Evolutionary conservation across 53 echinoderm and acorn worm genomes (phyloP).

Genomic region (Luidia sarsii): DNA sequence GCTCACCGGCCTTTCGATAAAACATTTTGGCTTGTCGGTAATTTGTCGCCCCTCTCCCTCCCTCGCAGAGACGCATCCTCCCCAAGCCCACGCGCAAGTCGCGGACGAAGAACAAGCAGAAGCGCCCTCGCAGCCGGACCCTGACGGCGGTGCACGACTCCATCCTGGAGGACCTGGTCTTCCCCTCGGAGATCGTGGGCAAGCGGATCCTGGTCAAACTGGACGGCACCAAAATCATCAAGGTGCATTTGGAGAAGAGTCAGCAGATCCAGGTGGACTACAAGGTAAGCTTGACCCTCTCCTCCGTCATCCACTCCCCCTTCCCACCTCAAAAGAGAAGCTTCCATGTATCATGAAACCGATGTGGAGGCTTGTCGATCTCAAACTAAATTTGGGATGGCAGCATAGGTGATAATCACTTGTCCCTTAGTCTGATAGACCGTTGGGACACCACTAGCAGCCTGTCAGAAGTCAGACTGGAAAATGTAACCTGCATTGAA

Average conservation of each 20-base stretch:
- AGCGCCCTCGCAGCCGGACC: slow-evolving; percentile 92
- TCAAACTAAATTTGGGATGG: too few relatives aligned
- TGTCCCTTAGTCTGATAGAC: too few relatives aligned
- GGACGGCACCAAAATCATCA: slow-evolving; percentile 84
- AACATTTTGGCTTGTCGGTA: too few relatives aligned
- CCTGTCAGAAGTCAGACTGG: too few relatives aligned
- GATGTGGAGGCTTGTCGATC: too few relatives aligned
- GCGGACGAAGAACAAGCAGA: slow-evolving; percentile 93
- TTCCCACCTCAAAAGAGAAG: slow-evolving; percentile 91
- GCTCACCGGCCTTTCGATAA: too few relatives aligned
- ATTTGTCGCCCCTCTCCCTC: too few relatives aligned
- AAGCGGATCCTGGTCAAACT: slow-evolving; percentile 86
- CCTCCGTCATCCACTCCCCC: slow-evolving; percentile 77
- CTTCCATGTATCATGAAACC: too few relatives aligned
- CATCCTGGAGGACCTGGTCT: slow-evolving; percentile 96
- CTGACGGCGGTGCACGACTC: slow-evolving; percentile 93
- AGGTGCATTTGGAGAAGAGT: slow-evolving; percentile 86
- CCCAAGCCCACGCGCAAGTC: slow-evolving; percentile 97
- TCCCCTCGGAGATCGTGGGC: slow-evolving; percentile 94
- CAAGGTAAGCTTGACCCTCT: slow-evolving; percentile 71
- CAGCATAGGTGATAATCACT: too few relatives aligned
- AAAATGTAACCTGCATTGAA: too few relatives aligned
- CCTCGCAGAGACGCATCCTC: slow-evolving; percentile 89
- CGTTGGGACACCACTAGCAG: too few relatives aligned
- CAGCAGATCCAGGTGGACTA: slow-evolving; percentile 96